Conservation (phyloP, 2,113 vertebrate genomes). For the Oenanthe oenanthe region DNA sequence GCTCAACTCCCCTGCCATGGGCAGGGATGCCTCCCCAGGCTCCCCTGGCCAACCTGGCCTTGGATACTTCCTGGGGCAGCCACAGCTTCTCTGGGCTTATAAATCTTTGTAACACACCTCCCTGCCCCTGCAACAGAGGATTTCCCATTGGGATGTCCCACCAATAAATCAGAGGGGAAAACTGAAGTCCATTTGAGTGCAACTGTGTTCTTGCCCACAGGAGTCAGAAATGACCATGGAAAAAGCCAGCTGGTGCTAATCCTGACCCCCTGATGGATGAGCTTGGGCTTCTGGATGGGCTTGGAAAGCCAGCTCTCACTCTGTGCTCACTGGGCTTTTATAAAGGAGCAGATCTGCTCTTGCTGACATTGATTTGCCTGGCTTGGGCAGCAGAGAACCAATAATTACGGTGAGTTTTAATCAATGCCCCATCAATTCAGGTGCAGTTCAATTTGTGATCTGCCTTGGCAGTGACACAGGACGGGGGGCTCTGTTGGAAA, state of each 20-base stretch:
- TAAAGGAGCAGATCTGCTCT: conserved; percentile 13
- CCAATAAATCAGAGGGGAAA: not conserved
- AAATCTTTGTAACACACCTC: not conserved
- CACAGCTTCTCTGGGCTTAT: not conserved
- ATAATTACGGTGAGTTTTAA: conserved; percentile 77
- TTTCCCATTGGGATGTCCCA: rapidly evolving
- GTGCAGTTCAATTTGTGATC: conserved; percentile 63
- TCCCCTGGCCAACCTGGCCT: not conserved
- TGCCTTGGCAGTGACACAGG: conserved; percentile 54
- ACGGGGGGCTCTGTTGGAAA: not conserved
- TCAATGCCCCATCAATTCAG: conserved; percentile 73
- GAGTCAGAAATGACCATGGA: not conserved
- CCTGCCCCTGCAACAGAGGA: not conserved
- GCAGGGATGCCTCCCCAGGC: too few relatives aligned
- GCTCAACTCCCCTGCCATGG: not conserved
- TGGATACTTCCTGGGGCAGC: not conserved
- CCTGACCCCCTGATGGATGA: not conserved
- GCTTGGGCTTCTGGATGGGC: not conserved
- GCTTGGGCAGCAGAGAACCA: conserved; percentile 42
- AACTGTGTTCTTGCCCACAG: not conserved
- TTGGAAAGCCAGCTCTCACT: not conserved
- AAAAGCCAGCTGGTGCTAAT: not conserved
- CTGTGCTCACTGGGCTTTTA: not conserved
- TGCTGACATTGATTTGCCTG: conserved; percentile 70
- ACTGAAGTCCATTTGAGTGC: not conserved